A percentile compares a stretch with the other conserved stretches of the same genome.
Conservation (phyloP, 2,113 vertebrate species). For the Brevimyrus niger region DNA sequence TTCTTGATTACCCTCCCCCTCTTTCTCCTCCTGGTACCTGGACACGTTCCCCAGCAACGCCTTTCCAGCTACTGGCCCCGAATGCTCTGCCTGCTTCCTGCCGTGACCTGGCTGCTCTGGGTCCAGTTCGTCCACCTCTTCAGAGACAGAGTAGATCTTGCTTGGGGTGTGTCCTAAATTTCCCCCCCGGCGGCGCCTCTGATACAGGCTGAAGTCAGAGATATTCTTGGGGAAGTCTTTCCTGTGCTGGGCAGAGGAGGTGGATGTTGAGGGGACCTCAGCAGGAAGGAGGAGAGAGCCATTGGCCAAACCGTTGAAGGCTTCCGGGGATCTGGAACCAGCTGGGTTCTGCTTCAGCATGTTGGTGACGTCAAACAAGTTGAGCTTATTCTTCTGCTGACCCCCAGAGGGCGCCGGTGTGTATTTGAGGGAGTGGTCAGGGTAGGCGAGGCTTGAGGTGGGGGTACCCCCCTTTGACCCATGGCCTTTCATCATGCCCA, state of each 20-base stretch:
- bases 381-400: slow-evolving; percentile 69
- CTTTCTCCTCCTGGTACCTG: slow-evolving; percentile 1
- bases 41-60: background rate
- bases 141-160: slow-evolving; percentile 80
- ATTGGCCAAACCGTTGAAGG: slow-evolving; percentile 68
- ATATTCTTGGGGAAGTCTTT: slow-evolving; percentile 70
- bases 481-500: slow-evolving; percentile 85
- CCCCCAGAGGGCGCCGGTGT: slow-evolving; percentile 50
- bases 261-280: slow-evolving; percentile 34
- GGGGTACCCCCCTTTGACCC: slow-evolving; percentile 48
- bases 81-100: slow-evolving; percentile 11
- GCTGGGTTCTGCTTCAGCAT: slow-evolving; percentile 75
- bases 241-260: slow-evolving; percentile 32
- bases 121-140: slow-evolving; percentile 58
- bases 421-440: slow-evolving; percentile 61
- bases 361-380: slow-evolving; percentile 76
- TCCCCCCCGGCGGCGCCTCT: slow-evolving; percentile 62
- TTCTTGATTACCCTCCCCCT: background rate
- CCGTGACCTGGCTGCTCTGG: background rate
- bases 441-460: slow-evolving; percentile 58
- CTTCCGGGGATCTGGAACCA: slow-evolving; percentile 49
- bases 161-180: slow-evolving; percentile 48
- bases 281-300: slow-evolving; percentile 58
- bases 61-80: background rate
- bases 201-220: slow-evolving; percentile 70